Conservation (phyloP, 2,113 vertebrate species). For the Sinosuthora webbiana region DNA sequence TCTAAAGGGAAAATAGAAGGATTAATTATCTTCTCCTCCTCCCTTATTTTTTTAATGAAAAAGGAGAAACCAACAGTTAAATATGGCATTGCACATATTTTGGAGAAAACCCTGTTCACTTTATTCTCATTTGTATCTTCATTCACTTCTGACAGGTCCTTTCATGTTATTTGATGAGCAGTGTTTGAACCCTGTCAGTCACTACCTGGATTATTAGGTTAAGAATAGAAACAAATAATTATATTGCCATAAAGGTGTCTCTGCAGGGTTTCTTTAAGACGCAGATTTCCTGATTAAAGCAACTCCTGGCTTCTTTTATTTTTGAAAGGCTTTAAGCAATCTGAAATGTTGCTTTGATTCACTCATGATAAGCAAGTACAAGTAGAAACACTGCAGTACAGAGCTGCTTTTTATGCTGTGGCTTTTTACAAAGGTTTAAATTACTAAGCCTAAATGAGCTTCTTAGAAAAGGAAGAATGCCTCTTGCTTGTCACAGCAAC, state of each 20-base stretch:
- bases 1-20: not conserved
- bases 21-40: not conserved
- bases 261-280: constrained; percentile 52
- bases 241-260: constrained; percentile 41
- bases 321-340: constrained; percentile 49
- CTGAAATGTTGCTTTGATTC: constrained; percentile 59
- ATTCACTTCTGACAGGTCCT: constrained; percentile 26
- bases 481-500: constrained; percentile 51
- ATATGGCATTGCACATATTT: not conserved
- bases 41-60: not conserved
- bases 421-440: constrained; percentile 55
- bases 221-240: constrained; percentile 62
- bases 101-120: not conserved
- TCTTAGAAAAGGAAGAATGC: constrained; percentile 48
- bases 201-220: constrained; percentile 42
- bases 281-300: constrained; percentile 52
- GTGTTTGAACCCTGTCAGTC: constrained; percentile 45
- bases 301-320: constrained; percentile 40
- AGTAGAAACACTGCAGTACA: not conserved
- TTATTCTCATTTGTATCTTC: constrained; percentile 27
- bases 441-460: constrained; percentile 63
- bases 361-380: constrained; percentile 55
- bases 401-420: not conserved
- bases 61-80: not conserved
- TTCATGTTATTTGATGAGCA: constrained; percentile 37